A percentile compares a stretch with the other conserved stretches of the same genome.
These are phyloP conservation scores for Natrix natrix DNA, from an alignment of 2,797 vertebrate genomes.

Conservation along the genomic window DNA sequence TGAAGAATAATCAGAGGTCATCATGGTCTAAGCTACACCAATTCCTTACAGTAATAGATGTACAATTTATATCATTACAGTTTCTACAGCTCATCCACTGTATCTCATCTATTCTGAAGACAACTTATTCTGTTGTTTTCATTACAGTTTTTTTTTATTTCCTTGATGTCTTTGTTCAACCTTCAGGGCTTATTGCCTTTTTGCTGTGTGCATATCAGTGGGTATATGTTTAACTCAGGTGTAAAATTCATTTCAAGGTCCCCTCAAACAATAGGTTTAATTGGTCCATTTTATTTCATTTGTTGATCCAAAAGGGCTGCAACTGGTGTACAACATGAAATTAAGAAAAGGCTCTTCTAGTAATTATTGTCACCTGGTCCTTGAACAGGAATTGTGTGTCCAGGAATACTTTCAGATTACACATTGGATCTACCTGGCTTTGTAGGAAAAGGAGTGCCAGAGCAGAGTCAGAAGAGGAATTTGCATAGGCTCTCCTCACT, in stretches of 20 bases:
- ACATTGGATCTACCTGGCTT: no score
- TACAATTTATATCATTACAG: background rate
- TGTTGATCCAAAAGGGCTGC: background rate
- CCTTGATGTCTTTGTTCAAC: background rate
- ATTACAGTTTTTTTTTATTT: background rate
- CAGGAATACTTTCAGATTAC: background rate
- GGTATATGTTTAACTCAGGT: background rate
- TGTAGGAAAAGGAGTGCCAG: background rate
- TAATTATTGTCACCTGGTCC: background rate
- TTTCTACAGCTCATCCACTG: background rate
- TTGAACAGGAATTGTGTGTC: background rate
- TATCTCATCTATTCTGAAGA: background rate
- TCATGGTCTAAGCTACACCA: background rate
- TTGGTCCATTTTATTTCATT: background rate
- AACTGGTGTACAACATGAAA: background rate
- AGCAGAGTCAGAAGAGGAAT: background rate
- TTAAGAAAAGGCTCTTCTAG: background rate
- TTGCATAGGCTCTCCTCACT: no score
- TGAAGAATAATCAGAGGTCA: slow-evolving; percentile 17
- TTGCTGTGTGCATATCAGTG: background rate
- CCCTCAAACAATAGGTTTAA: background rate
- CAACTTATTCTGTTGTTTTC: background rate
- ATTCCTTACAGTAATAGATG: background rate
- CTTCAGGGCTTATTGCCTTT: background rate
- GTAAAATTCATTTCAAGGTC: background rate